Conservation (phyloP, 2,797 vertebrate species). For the Avahi laniger region DNA sequence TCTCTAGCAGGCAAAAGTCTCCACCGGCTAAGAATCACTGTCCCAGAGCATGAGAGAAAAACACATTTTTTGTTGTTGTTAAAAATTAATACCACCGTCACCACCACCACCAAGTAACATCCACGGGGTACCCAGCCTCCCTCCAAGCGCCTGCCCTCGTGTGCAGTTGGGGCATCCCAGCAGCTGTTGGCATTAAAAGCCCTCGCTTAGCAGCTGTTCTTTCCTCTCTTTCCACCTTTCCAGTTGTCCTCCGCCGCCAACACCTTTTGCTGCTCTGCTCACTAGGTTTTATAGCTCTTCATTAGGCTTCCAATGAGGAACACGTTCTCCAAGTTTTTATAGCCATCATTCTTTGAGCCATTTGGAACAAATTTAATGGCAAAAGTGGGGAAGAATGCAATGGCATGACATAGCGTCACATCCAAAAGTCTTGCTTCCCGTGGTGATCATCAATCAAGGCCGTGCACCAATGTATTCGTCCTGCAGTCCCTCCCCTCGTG, state of each 20-base stretch:
- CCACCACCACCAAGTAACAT: not conserved
- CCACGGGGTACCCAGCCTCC: not conserved
- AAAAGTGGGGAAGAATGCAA: not conserved
- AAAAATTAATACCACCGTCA: not conserved
- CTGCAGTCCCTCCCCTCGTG: not conserved
- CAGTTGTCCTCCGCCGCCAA: not conserved
- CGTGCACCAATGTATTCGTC: not conserved
- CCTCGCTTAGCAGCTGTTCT: not conserved
- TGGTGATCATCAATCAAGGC: not conserved
- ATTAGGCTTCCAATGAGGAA: not conserved
- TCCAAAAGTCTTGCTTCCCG: not conserved
- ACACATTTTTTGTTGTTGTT: not conserved
- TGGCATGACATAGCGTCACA: not conserved
- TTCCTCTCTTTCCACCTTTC: not conserved
- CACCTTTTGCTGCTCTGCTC: not conserved
- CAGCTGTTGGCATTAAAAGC: not conserved
- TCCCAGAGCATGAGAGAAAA: not conserved
- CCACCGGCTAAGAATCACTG: not conserved
- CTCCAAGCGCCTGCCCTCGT: not conserved
- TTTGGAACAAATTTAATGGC: not conserved
- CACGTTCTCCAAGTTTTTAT: not conserved
- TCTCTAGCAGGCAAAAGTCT: not conserved
- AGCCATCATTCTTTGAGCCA: not conserved
- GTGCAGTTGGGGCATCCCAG: not conserved
- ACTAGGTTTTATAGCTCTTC: not conserved